phyloP scores from a whole-genome alignment of 2,797 vertebrate species.

The Salmo trutta region DNA sequence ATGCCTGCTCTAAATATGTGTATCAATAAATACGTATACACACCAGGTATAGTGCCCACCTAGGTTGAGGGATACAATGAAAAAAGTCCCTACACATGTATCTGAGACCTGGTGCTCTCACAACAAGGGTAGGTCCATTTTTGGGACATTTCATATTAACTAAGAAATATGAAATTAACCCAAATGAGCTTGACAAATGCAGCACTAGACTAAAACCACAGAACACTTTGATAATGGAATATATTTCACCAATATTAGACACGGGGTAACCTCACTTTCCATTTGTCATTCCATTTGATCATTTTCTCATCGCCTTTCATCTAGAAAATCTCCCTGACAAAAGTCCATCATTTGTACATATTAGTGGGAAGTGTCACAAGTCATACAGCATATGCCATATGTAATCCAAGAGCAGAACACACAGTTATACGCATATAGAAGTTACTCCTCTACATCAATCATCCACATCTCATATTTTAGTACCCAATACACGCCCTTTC shows the following conservation, averaged over 20 bases:
- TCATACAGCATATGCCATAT: slow-evolving; percentile 29
- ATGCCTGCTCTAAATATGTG: not conserved
- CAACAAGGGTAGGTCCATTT: not conserved
- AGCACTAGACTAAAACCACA: slow-evolving; percentile 25
- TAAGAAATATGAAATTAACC: too few species aligned
- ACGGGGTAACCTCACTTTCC: slow-evolving; percentile 53
- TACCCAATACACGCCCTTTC: slow-evolving; percentile 46
- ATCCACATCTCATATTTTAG: slow-evolving; percentile 13
- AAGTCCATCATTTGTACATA: slow-evolving; percentile 59
- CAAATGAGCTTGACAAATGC: not conserved
- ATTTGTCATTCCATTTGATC: slow-evolving; percentile 57
- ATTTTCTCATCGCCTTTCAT: slow-evolving; percentile 53
- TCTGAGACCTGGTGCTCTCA: not conserved
- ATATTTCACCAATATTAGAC: slow-evolving; percentile 51
- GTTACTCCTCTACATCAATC: slow-evolving; percentile 50
- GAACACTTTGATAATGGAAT: slow-evolving; percentile 25
- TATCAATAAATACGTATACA: slow-evolving; percentile 16
- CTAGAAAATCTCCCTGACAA: slow-evolving; percentile 48
- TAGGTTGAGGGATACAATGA: slow-evolving; percentile 35
- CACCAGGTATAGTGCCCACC: slow-evolving; percentile 18
- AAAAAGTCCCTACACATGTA: slow-evolving; percentile 26
- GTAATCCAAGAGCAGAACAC: slow-evolving; percentile 50
- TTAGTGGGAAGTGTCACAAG: slow-evolving; percentile 49
- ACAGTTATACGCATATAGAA: slow-evolving; percentile 51
- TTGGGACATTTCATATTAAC: not conserved